Evolutionary conservation across 2,888 invertebrate genomes (phyloP).

Genomic region (Alsophila aescularia): DNA sequence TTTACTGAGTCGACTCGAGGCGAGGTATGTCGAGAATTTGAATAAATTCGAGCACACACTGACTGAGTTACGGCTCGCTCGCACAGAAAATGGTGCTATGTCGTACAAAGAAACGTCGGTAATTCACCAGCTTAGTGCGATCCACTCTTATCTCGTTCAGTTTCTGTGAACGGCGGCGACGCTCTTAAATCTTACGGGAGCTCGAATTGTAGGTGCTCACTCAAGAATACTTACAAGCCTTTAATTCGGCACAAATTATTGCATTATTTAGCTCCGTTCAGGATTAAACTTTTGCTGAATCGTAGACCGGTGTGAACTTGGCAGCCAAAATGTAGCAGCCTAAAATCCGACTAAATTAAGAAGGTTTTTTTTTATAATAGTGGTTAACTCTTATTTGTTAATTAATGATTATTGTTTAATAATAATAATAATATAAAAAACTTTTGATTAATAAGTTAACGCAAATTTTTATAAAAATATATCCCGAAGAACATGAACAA

Average conservation of each 20-base stretch:
- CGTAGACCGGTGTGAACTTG: too few relatives aligned
- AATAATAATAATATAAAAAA: too few relatives aligned
- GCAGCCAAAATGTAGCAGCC: too few relatives aligned
- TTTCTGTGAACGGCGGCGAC: slow-evolving; percentile 59
- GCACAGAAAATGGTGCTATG: slow-evolving; percentile 47
- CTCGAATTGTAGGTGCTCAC: slow-evolving; percentile 58
- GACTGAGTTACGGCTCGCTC: slow-evolving; percentile 51
- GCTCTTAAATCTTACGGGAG: slow-evolving; percentile 67
- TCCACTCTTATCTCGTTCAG: slow-evolving; percentile 69
- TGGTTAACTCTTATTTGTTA: too few relatives aligned
- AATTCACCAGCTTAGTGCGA: slow-evolving; percentile 69
- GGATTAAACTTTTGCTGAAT: slow-evolving; percentile 25
- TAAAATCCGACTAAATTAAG: too few relatives aligned
- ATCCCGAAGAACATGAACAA: too few relatives aligned
- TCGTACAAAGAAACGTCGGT: slow-evolving; percentile 65
- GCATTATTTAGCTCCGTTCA: slow-evolving; percentile 58
- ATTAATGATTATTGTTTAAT: too few relatives aligned
- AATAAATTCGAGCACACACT: slow-evolving; percentile 65
- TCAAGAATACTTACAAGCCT: slow-evolving; percentile 67
- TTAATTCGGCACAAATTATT: slow-evolving; percentile 70
- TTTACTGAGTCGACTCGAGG: slow-evolving; percentile 53
- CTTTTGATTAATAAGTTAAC: too few relatives aligned
- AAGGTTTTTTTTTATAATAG: too few relatives aligned
- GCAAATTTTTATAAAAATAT: too few relatives aligned
- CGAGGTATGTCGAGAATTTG: slow-evolving; percentile 67